Evolutionary conservation across 2,888 invertebrate species (phyloP).

Genomic region (Melieria crassipennis): DNA sequence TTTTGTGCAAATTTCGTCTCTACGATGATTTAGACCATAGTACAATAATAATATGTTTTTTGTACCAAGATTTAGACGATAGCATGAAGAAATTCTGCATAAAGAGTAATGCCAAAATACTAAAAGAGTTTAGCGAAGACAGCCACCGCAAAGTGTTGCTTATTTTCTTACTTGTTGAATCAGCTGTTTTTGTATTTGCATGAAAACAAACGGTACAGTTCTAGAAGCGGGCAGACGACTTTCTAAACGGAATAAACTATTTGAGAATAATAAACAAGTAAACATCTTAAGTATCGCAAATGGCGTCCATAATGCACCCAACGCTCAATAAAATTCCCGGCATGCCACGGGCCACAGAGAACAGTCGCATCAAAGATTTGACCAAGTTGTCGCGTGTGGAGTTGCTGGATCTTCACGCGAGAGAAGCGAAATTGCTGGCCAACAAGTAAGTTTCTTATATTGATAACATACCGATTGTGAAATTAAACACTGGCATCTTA

Average conservation of each 20-base stretch:
- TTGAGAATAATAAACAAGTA: neutral
- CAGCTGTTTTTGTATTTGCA: too few relatives aligned
- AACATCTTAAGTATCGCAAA: conserved; percentile 4
- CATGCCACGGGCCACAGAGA: conserved; percentile 49
- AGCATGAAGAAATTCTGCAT: too few relatives aligned
- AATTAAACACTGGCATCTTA: conserved; percentile 30
- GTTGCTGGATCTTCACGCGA: conserved; percentile 59
- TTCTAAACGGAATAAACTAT: neutral
- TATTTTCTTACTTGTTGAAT: too few relatives aligned
- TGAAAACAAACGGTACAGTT: too few relatives aligned
- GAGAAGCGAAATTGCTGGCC: conserved; percentile 57
- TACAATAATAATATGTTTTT: too few relatives aligned
- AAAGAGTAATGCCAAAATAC: too few relatives aligned
- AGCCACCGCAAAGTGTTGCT: too few relatives aligned
- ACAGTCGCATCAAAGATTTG: conserved; percentile 53
- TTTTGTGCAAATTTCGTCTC: too few relatives aligned
- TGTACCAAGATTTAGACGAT: too few relatives aligned
- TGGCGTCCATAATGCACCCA: conserved; percentile 43
- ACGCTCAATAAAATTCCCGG: conserved; percentile 53
- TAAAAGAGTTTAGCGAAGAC: too few relatives aligned
- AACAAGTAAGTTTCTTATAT: conserved; percentile 54
- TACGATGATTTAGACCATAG: too few relatives aligned
- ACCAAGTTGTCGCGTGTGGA: conserved; percentile 52
- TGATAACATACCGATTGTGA: neutral
- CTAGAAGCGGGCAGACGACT: too few relatives aligned